Evolutionary conservation across 2,113 vertebrate genomes (phyloP).

Genomic region (Burhinus bistriatus): DNA sequence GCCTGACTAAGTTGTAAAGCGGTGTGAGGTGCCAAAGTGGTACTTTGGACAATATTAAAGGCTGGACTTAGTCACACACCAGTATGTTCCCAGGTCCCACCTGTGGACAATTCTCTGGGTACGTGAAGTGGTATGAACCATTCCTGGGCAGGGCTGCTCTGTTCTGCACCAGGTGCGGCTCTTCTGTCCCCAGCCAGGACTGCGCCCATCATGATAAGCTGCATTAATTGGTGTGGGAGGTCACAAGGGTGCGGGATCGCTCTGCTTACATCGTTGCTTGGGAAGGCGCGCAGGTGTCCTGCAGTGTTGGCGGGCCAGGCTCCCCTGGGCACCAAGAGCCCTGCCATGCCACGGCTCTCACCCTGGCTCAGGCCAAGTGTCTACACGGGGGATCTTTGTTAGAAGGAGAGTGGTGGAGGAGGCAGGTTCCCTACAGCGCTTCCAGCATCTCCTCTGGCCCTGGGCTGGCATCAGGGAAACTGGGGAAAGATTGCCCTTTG

Average conservation of each 20-base stretch:
- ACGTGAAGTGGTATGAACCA: neutral
- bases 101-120: neutral
- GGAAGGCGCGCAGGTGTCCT: rapidly evolving
- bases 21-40: neutral
- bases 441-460: neutral
- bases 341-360: neutral
- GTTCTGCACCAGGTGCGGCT: neutral
- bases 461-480: neutral
- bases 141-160: neutral
- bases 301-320: rapidly evolving
- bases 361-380: rapidly evolving
- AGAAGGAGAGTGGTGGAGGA: neutral
- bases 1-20: neutral
- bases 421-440: neutral
- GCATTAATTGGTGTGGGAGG: neutral
- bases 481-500: neutral
- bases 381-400: rapidly evolving
- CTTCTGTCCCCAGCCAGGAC: neutral
- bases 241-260: neutral
- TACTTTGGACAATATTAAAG: neutral
- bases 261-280: neutral
- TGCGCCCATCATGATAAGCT: rapidly evolving
- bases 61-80: neutral
- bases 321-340: neutral
- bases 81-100: neutral